Evolutionary conservation across 2,113 vertebrate species (phyloP).

Genomic region (Bungarus multicinctus): DNA sequence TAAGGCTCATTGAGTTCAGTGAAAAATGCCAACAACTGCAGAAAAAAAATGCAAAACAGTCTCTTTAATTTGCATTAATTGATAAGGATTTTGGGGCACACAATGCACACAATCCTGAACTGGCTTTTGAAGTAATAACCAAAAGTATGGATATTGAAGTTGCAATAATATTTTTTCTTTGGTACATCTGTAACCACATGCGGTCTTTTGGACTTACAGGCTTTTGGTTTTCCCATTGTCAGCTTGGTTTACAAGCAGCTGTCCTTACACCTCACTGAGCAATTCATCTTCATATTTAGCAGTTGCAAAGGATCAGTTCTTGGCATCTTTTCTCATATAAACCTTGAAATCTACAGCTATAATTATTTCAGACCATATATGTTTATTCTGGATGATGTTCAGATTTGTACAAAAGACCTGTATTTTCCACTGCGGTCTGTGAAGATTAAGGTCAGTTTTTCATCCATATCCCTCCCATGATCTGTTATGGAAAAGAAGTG

Average conservation of each 20-base stretch:
- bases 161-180: background rate
- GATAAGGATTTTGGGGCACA: background rate
- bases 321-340: constrained; percentile 37
- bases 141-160: background rate
- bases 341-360: constrained; percentile 42
- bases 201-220: background rate
- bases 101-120: background rate
- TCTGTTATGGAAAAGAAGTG: background rate
- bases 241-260: constrained; percentile 36
- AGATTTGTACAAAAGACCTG: constrained; percentile 4
- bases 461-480: background rate
- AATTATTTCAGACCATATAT: constrained; percentile 55
- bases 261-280: constrained; percentile 43
- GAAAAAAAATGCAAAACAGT: background rate
- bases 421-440: constrained; percentile 13
- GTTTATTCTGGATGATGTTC: constrained; percentile 40
- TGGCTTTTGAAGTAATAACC: background rate
- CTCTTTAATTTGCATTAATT: background rate
- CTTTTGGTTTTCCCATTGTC: constrained; percentile 45
- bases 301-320: constrained; percentile 51
- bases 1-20: background rate
- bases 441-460: constrained; percentile 19
- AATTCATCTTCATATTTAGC: constrained; percentile 46
- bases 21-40: background rate
- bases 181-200: background rate